phyloP scores from a whole-genome alignment of 2,113 vertebrate genomes.

The Rhodinocichla rosea region DNA sequence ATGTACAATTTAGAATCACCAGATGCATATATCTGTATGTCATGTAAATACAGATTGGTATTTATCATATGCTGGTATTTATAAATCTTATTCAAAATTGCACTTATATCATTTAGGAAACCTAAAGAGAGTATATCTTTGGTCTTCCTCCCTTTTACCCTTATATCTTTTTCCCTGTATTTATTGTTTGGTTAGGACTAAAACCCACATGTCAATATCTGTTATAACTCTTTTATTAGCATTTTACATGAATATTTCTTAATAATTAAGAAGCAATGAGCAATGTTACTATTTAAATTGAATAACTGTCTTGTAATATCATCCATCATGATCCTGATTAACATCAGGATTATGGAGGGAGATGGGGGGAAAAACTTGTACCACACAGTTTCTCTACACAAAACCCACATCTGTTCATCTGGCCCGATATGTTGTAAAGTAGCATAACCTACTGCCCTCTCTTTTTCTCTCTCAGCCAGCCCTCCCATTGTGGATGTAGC shows the following conservation, averaged over 20 bases:
- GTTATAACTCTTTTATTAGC: not conserved
- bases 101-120: not conserved
- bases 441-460: slow-evolving; percentile 25
- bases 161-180: not conserved
- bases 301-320: not conserved
- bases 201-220: not conserved
- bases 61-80: not conserved
- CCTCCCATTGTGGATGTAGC: not conserved
- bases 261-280: not conserved
- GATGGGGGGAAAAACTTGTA: not conserved
- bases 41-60: not conserved
- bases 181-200: not conserved
- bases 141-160: not conserved
- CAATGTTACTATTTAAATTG: not conserved
- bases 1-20: not conserved
- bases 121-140: not conserved
- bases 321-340: not conserved
- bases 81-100: not conserved
- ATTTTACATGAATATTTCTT: not conserved
- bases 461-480: not conserved
- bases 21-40: not conserved
- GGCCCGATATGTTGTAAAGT: not conserved
- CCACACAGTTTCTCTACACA: not conserved
- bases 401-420: slow-evolving; percentile 5
- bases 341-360: not conserved